Conservation (phyloP, 2,888 invertebrate genomes). For the Ornithoptera priamus region DNA sequence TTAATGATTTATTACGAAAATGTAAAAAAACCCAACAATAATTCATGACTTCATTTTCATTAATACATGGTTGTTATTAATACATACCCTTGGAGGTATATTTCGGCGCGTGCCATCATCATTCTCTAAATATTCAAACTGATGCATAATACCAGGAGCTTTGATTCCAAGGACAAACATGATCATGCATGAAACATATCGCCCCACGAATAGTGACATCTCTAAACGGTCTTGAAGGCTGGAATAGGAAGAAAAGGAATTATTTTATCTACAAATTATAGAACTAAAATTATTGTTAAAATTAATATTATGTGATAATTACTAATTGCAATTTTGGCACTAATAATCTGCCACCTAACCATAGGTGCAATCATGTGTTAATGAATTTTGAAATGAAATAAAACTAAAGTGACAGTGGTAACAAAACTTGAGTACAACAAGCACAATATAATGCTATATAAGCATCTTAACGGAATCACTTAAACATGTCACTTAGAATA, state of each 20-base stretch:
- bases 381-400: too few species aligned
- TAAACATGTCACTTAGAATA: too few species aligned
- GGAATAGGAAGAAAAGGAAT: constrained; percentile 31
- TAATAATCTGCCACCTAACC: too few species aligned
- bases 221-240: constrained; percentile 90
- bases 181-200: constrained; percentile 87
- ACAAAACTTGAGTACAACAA: too few species aligned
- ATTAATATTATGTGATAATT: not conserved
- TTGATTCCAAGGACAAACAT: constrained; percentile 92
- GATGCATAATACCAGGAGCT: constrained; percentile 89
- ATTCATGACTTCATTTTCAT: too few species aligned
- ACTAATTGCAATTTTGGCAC: too few species aligned
- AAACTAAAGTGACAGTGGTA: too few species aligned
- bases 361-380: too few species aligned
- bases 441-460: too few species aligned
- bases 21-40: not conserved
- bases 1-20: not conserved
- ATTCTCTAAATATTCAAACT: constrained; percentile 79
- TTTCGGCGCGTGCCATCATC: constrained; percentile 67
- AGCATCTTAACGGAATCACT: too few species aligned
- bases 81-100: constrained; percentile 58
- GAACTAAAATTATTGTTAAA: not conserved
- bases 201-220: constrained; percentile 91
- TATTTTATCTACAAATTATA: not conserved
- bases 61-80: not conserved